These are phyloP conservation scores for Oryzias dopingdopingensis DNA, from an alignment of 2,797 vertebrate species.

Conservation along the genomic window DNA sequence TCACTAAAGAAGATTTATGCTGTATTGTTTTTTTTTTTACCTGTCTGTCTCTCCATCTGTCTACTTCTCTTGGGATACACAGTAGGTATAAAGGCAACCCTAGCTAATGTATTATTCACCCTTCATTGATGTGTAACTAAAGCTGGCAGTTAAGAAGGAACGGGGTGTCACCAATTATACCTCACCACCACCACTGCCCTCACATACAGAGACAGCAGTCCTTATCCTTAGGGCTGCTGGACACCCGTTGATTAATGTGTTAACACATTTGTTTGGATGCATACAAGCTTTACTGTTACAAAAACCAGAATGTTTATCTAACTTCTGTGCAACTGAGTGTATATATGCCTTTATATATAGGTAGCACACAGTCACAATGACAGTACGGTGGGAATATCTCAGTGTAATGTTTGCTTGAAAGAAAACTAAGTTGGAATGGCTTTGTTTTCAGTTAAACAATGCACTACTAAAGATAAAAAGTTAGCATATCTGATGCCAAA, in stretches of 20 bases:
- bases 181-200: slow-evolving; percentile 27
- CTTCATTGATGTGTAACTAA: slow-evolving; percentile 80
- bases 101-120: slow-evolving; percentile 79
- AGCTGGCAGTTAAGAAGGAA: slow-evolving; percentile 61
- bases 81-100: slow-evolving; percentile 45
- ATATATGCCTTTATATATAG: neutral
- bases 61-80: slow-evolving; percentile 43
- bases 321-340: slow-evolving; percentile 1
- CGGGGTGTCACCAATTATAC: slow-evolving; percentile 62
- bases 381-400: too few relatives aligned
- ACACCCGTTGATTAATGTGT: slow-evolving; percentile 68
- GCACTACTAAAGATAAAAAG: too few relatives aligned
- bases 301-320: slow-evolving; percentile 27
- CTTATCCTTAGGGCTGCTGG: slow-evolving; percentile 55
- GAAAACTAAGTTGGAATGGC: too few relatives aligned
- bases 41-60: slow-evolving; percentile 14
- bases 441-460: too few relatives aligned
- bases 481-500: too few relatives aligned
- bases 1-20: slow-evolving; percentile 6
- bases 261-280: slow-evolving; percentile 32
- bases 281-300: slow-evolving; percentile 22
- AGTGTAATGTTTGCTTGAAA: too few relatives aligned
- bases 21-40: slow-evolving; percentile 33
- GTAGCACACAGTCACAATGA: neutral
- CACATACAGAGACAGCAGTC: slow-evolving; percentile 45